Conservation (phyloP, 2,888 invertebrate genomes). For the Drosophila mayaguana region DNA sequence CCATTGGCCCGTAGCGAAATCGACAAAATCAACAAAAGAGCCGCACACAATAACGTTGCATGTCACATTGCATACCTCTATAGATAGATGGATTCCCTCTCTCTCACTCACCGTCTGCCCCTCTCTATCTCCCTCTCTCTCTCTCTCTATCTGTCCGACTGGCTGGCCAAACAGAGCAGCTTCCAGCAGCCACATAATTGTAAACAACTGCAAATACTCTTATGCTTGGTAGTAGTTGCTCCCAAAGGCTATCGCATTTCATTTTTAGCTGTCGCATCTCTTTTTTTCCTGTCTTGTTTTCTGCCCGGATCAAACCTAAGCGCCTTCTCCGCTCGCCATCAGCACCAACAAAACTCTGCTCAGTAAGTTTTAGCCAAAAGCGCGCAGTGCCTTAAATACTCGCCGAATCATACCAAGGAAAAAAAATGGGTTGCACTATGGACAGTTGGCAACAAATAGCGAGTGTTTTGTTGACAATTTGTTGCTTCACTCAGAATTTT, state of each 20-base stretch:
- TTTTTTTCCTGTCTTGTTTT: background rate
- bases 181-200: constrained; percentile 70
- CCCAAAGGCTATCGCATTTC: constrained; percentile 39
- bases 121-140: background rate
- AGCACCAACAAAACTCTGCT: constrained; percentile 22
- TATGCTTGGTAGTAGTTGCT: constrained; percentile 26
- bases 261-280: constrained; percentile 41
- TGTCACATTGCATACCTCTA: constrained; percentile 20
- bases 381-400: constrained; percentile 16
- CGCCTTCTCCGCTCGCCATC: constrained; percentile 22
- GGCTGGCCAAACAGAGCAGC: constrained; percentile 45
- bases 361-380: constrained; percentile 31
- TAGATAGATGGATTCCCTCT: background rate
- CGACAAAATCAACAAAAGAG: constrained; percentile 73
- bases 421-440: background rate
- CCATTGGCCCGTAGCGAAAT: constrained; percentile 71
- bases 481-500: no score
- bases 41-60: constrained; percentile 34
- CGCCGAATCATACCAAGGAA: background rate
- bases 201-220: constrained; percentile 58
- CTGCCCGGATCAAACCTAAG: constrained; percentile 28
- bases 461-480: background rate
- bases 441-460: background rate
- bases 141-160: background rate
- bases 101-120: background rate